Evolutionary conservation across 2,888 invertebrate genomes (phyloP), one percentile per base, ranked within the genome.

Genomic region (Lasioglossum villosulum): DNA sequence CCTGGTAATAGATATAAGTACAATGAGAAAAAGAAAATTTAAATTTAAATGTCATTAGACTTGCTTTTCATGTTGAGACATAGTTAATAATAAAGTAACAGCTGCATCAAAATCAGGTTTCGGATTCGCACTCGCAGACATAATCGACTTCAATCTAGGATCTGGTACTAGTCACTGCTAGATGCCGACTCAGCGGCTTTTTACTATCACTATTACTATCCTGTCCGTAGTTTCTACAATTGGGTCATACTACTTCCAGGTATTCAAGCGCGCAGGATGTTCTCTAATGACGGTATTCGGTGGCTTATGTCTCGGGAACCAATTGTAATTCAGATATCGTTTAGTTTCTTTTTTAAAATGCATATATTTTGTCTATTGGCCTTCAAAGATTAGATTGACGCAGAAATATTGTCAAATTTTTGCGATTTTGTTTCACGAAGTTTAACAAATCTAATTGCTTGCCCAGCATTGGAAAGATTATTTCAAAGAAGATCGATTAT

Each of bases 151-250:
- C 42, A n/a, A n/a, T 30, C 37, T 16, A 39, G 56, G 23, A 19
- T 30, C 42, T 27, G 5, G 8, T n/a, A 14, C 10, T 27, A 45
- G 73, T 66, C 63, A 66, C 10, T 75, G 63, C 23, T 37, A 5
- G 5, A 37, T 37, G 70, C 70, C 39, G 70, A 70, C 23, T 70
- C 75, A 45, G 45, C 63, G 19, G n/a, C 19, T 75, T 75, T 75
- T 78, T 56, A 39, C 56, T 19, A 70, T 80, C n/a, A 27, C 48
- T 48, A 30, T 37, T 66, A 80, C 48, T 66, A 27, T 10, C 80
- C 16, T 39, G 66, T 70, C 70, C 39, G 66, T 68, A 70, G 52
- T 56, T 80, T n/a, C 52, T 56, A 37, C 52, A 70, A 59, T 34
- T 59, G 34, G 78, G 45, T 70, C 70, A 70, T 42, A 16, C 48